Evolutionary conservation across 2,797 vertebrate species (phyloP).

Genomic region (Pipistrellus nathusii): DNA sequence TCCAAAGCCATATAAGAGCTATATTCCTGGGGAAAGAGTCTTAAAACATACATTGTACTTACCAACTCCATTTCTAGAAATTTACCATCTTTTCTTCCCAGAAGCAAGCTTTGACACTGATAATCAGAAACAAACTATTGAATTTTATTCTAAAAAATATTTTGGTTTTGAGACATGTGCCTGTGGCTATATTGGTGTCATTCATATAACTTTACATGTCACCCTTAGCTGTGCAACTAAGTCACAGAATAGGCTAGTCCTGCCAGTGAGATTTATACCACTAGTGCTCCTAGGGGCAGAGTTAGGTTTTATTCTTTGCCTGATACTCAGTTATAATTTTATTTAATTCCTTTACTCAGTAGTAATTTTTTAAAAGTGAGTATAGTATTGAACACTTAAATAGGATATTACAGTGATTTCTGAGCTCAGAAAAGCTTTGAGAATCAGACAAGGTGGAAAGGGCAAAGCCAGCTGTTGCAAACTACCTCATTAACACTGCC

Average conservation of each 20-base stretch:
- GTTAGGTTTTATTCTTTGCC: conserved; percentile 36
- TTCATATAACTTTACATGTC: not conserved
- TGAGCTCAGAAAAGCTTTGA: conserved; percentile 37
- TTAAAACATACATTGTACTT: not conserved
- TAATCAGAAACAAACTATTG: not conserved
- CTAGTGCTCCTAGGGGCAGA: not conserved
- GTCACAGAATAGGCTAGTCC: not conserved
- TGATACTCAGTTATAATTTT: conserved; percentile 74
- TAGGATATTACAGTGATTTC: not conserved
- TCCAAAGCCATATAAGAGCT: not conserved
- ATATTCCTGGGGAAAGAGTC: not conserved
- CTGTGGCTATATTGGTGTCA: not conserved
- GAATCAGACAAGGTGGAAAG: not conserved
- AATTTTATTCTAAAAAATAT: conserved; percentile 25
- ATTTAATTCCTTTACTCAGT: conserved; percentile 75
- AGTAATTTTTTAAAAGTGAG: not conserved
- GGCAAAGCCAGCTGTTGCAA: not conserved
- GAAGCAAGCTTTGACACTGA: not conserved
- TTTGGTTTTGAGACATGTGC: not conserved
- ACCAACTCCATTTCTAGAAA: not conserved
- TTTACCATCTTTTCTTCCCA: not conserved
- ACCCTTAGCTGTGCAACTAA: not conserved
- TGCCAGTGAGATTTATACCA: not conserved
- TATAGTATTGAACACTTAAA: conserved; percentile 26
- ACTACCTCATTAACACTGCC: not conserved